Evolutionary conservation across 2,113 vertebrate genomes (phyloP).

Genomic region (Aramus guarauna): DNA sequence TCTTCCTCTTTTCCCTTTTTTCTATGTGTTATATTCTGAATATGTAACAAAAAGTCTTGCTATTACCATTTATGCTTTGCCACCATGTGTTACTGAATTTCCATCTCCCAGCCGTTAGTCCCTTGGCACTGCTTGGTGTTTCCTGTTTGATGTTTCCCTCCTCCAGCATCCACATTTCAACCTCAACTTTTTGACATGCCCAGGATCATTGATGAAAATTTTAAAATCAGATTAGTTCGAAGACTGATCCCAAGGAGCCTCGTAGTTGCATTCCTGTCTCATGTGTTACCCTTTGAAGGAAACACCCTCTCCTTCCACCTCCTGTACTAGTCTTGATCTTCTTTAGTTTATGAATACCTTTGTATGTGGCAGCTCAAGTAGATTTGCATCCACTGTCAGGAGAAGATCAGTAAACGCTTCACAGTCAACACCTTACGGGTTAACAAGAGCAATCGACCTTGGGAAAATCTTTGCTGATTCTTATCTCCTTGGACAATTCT

Average conservation of each 20-base stretch:
- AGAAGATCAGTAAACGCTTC: neutral
- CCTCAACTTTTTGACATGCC: neutral
- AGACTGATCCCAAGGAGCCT: neutral
- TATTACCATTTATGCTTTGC: neutral
- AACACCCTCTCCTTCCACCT: neutral
- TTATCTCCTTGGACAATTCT: neutral
- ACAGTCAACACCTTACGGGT: neutral
- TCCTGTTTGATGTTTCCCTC: neutral
- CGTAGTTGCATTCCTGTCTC: neutral
- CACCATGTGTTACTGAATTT: neutral
- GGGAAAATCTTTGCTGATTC: neutral
- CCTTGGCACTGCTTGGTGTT: neutral
- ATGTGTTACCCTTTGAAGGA: neutral
- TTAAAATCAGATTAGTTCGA: neutral
- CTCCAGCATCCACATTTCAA: neutral
- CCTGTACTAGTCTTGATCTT: neutral
- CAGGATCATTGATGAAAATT: neutral
- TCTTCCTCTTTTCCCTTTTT: neutral
- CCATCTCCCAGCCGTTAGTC: neutral
- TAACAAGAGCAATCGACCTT: neutral
- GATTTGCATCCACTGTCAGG: neutral
- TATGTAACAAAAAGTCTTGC: neutral
- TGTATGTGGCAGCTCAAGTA: neutral
- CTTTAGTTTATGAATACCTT: neutral
- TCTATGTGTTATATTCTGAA: neutral